phyloP scores from a whole-genome alignment of 2,888 invertebrate species.

The Apomyelois bistriatella region DNA sequence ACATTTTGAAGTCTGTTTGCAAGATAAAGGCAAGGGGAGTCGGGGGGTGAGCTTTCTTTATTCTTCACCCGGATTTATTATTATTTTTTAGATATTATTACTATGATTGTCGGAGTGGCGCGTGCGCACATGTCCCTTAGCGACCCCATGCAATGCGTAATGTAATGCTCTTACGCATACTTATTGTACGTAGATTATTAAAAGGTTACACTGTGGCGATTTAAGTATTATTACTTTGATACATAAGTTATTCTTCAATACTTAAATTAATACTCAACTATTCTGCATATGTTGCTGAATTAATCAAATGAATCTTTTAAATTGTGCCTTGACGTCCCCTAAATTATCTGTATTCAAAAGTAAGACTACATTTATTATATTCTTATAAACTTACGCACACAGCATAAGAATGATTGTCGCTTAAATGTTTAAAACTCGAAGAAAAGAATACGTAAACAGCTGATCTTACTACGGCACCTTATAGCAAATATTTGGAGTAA shows the following conservation, averaged over 20 bases:
- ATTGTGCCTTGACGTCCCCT: neutral
- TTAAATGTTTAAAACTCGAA: conserved; percentile 17
- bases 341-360: conserved; percentile 5
- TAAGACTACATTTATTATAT: neutral
- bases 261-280: too few relatives aligned
- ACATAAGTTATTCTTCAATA: neutral
- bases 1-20: conserved; percentile 77
- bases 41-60: conserved; percentile 77
- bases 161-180: conserved; percentile 67
- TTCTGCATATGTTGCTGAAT: too few relatives aligned
- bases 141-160: conserved; percentile 47
- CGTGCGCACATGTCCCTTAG: conserved; percentile 75
- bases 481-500: conserved; percentile 42
- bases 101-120: conserved; percentile 69
- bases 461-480: conserved; percentile 65
- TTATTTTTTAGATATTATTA: conserved; percentile 81
- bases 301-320: neutral
- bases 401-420: conserved; percentile 23
- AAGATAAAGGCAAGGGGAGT: conserved; percentile 78
- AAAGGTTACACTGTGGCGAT: conserved; percentile 60
- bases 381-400: conserved; percentile 14
- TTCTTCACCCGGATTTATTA: conserved; percentile 79
- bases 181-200: conserved; percentile 70
- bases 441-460: conserved; percentile 47
- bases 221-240: conserved; percentile 39